A percentile compares a stretch with the other conserved stretches of the same genome.
phyloP scores from a whole-genome alignment of 2,888 invertebrate species.

The Catocala nupta region DNA sequence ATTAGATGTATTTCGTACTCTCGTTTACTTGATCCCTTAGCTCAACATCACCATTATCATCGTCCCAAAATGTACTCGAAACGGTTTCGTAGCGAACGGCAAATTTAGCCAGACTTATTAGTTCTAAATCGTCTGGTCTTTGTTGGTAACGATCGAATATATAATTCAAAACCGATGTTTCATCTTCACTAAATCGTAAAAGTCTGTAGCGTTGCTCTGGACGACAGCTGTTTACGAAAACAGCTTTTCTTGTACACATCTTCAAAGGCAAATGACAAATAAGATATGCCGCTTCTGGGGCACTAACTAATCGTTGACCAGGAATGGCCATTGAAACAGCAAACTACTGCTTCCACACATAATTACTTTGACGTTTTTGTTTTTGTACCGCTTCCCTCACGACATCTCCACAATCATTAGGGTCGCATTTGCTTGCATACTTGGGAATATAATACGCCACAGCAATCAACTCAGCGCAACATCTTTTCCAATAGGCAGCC shows the following conservation, averaged over 20 bases:
- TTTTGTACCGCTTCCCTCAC: background rate
- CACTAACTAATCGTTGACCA: background rate
- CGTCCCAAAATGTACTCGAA: background rate
- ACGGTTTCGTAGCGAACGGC: background rate
- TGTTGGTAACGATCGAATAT: constrained; percentile 2
- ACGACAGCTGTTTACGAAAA: background rate
- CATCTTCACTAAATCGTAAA: background rate
- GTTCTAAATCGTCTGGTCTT: constrained; percentile 1
- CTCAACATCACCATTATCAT: background rate
- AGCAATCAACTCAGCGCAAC: background rate
- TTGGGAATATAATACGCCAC: constrained; percentile 7
- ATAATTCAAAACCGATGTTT: background rate
- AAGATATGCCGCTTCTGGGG: background rate
- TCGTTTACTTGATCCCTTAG: background rate
- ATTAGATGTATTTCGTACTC: background rate
- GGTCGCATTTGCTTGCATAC: constrained; percentile 3
- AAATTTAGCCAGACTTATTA: constrained; percentile 1
- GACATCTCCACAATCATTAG: background rate
- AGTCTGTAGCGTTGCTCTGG: background rate
- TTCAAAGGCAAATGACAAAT: background rate
- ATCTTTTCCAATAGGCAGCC: too few species aligned
- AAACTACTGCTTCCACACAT: background rate
- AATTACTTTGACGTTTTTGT: background rate
- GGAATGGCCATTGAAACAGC: constrained; percentile 3
- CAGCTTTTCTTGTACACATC: background rate